A percentile compares a stretch with the other conserved stretches of the same genome.
Conservation (phyloP, 1,140 invertebrate species). For the Heliconius eleuchia region DNA sequence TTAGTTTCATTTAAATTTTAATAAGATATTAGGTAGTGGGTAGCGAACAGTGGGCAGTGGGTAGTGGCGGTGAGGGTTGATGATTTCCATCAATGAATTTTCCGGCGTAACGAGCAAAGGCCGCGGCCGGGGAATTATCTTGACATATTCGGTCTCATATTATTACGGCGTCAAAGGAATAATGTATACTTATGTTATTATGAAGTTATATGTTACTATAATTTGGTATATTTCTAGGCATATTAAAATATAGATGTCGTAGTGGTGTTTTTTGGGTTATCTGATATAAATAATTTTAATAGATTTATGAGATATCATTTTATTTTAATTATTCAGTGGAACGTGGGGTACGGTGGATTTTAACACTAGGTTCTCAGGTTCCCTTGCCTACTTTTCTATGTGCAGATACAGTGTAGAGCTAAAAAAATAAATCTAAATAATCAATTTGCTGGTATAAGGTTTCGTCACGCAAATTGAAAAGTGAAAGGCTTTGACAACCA, state of each 20-base stretch:
- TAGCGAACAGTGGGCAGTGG: not conserved
- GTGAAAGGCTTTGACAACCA: too few species aligned
- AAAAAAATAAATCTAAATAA: too few species aligned
- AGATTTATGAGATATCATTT: too few species aligned
- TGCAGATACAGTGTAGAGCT: too few species aligned
- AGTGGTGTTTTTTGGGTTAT: not conserved
- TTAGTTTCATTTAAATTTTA: not conserved
- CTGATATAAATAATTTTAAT: not conserved
- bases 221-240: not conserved
- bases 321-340: too few species aligned
- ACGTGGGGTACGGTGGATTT: too few species aligned
- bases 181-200: not conserved
- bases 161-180: conserved; percentile 23
- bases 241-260: not conserved
- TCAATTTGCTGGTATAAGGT: too few species aligned
- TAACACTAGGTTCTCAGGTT: too few species aligned
- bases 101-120: conserved; percentile 22
- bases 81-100: conserved; percentile 29
- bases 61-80: not conserved
- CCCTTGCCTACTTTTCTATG: too few species aligned
- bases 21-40: not conserved
- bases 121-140: conserved; percentile 24
- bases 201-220: conserved; percentile 1
- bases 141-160: conserved; percentile 18
- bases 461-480: too few species aligned